Base-by-base conservation (phyloP, 2,888 invertebrate genomes). In the Hirtodrosophila confusa region DNA sequence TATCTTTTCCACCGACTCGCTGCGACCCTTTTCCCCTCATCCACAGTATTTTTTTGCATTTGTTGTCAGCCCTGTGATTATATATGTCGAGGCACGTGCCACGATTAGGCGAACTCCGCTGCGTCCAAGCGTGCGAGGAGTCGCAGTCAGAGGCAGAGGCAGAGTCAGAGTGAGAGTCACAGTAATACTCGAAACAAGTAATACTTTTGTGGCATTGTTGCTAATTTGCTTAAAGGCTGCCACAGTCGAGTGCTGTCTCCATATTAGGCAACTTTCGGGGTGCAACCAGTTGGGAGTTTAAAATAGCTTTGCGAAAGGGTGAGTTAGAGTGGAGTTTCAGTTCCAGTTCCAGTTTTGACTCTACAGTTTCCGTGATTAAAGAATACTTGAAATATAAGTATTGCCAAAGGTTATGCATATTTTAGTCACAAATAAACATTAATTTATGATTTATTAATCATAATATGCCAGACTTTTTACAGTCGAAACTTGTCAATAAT, bases 71-170 rank as follows among this genome's bases (percentile, higher is more conserved):
- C 80, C 82, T 80, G 71, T 85, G 80, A 85, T 85, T 88, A 85
- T 78, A 72, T 80, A 88, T 85, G 82, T 88, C 62, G 56, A 66
- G 65, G 87, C 85, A 85, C 85, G 85, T 85, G 85, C 85, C 85
- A 87, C 85, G 85, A 85, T 85, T 85, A 85, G 85, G 76, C 82
- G 87, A 71, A 78, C 75, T 55, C 44, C 60, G 82, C 71, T 78
- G 75, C 85, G 69, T 78, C 64, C 73, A 78, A 78, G 84, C 84
- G 88, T 78, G 65, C 75, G 80, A 51, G 72, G 61, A 68, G 61
- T 65, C 56, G 64, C 41, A 50, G 48, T 40, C 51, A 27, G 3
- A 56, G 47, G 40, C 49, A 47, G 7, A 17, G 23, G 51, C 23
- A 35, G 37, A 44, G 56, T 27, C 27, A 10, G 27, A 17, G 6